These are phyloP conservation scores for Xylocopa sonorina DNA, from an alignment of 1,140 invertebrate species.

Conservation along the genomic window DNA sequence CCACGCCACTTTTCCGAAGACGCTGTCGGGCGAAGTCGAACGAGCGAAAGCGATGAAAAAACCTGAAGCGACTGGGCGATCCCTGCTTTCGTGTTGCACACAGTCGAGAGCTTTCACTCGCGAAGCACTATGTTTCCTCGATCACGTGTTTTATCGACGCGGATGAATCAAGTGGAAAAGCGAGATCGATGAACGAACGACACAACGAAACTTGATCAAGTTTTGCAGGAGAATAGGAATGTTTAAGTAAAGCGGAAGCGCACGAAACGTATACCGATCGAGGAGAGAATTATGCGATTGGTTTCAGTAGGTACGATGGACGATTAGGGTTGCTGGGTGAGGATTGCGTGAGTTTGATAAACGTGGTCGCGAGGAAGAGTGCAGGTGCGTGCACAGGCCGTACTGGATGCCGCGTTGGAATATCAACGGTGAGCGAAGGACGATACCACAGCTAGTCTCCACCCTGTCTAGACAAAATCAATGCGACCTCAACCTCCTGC, in stretches of 20 bases:
- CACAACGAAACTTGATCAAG: no score
- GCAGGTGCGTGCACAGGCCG: constrained; percentile 34
- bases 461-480: constrained; percentile 81
- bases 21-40: neutral
- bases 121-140: neutral
- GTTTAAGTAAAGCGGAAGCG: no score
- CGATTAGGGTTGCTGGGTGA: no score
- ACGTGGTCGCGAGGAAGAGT: neutral
- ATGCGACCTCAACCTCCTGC: constrained; percentile 76
- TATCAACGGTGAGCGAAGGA: constrained; percentile 60
- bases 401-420: constrained; percentile 48
- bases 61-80: neutral
- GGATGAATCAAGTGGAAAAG: neutral
- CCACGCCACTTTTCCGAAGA: constrained; percentile 9
- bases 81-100: neutral
- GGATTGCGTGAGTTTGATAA: neutral
- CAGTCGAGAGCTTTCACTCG: constrained; percentile 6
- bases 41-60: constrained; percentile 7
- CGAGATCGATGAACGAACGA: no score
- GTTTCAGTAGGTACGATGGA: no score
- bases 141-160: neutral
- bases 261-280: no score
- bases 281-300: no score
- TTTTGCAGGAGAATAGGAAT: no score
- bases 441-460: constrained; percentile 74